phyloP scores from a whole-genome alignment of 2,888 invertebrate genomes.

The Eupsilia transversa region DNA sequence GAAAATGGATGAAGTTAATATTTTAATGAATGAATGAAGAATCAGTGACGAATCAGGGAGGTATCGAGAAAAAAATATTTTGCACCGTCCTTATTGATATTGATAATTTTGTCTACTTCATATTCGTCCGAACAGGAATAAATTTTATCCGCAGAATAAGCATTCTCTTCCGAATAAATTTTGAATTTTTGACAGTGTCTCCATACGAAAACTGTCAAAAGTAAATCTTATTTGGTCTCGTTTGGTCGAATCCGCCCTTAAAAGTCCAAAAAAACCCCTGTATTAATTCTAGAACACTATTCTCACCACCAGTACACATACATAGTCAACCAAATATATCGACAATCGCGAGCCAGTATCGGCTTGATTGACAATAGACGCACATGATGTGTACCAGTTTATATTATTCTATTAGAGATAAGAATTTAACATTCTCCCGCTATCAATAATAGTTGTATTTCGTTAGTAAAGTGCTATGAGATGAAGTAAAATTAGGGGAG shows the following conservation, averaged over 20 bases:
- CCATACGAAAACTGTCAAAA: no score
- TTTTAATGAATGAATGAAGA: no score
- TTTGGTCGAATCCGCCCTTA: no score
- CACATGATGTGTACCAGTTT: slow-evolving; percentile 32
- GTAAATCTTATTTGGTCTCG: no score
- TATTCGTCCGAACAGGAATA: no score
- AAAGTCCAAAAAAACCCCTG: no score
- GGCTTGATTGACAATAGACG: slow-evolving; percentile 59
- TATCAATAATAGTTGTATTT: slow-evolving; percentile 24
- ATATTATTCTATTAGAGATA: slow-evolving; percentile 54
- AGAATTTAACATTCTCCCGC: slow-evolving; percentile 30
- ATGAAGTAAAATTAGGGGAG: background rate
- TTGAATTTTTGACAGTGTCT: no score
- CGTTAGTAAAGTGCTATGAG: background rate
- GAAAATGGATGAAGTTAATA: background rate
- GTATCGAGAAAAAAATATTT: background rate
- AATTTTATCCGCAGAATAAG: no score
- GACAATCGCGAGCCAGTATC: slow-evolving; percentile 37
- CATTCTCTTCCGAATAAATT: no score
- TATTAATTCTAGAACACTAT: slow-evolving; percentile 12
- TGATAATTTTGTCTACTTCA: background rate
- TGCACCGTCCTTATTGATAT: background rate
- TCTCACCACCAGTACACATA: slow-evolving; percentile 38
- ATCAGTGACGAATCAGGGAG: background rate
- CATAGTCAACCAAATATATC: slow-evolving; percentile 45